These are phyloP conservation scores for Lasioglossum figueresi DNA, from an alignment of 2,888 invertebrate species.

Conservation along the genomic window DNA sequence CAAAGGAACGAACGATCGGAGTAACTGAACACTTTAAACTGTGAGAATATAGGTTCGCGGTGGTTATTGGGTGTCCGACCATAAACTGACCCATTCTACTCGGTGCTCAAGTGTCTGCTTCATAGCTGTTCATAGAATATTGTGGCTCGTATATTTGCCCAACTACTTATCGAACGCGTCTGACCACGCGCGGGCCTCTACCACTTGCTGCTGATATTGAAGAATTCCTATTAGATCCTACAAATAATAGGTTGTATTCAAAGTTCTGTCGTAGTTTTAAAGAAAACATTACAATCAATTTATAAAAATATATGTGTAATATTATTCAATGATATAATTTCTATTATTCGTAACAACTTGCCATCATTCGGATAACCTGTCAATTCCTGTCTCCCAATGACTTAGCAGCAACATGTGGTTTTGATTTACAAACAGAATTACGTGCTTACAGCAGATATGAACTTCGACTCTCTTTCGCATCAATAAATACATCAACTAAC, in stretches of 20 bases:
- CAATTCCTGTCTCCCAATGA: no score
- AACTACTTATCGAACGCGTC: not conserved
- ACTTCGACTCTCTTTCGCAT: not conserved
- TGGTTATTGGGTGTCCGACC: not conserved
- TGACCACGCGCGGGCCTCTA: not conserved
- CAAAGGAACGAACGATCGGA: not conserved
- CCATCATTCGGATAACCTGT: no score
- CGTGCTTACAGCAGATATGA: not conserved
- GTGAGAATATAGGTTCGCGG: not conserved
- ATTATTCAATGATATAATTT: no score
- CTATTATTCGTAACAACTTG: no score
- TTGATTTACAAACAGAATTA: no score
- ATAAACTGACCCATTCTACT: constrained; percentile 11
- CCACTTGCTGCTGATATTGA: not conserved
- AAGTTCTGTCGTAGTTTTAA: no score
- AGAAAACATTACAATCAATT: no score
- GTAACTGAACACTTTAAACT: not conserved
- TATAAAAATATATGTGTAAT: no score
- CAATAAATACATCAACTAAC: not conserved
- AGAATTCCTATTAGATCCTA: not conserved
- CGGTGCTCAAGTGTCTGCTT: not conserved
- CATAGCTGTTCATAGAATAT: constrained; percentile 1
- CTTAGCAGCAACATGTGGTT: no score
- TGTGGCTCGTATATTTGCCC: constrained; percentile 9
- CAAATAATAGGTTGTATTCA: not conserved